Percentiles rank a stretch among this genome's conserved stretches.
Evolutionary conservation across 1,140 invertebrate species (phyloP).

Genomic region (Heliconius eleuchia): DNA sequence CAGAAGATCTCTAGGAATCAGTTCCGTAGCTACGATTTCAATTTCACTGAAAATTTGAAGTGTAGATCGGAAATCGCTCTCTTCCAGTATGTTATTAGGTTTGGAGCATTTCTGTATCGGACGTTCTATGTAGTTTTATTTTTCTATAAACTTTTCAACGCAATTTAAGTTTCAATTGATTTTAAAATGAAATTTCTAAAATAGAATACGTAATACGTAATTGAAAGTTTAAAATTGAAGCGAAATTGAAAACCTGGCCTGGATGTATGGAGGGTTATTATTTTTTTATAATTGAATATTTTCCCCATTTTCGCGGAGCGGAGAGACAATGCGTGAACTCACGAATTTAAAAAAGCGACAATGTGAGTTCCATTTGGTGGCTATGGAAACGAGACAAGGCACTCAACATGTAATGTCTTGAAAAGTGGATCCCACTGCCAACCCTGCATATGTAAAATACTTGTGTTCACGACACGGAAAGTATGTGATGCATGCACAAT

Average conservation of each 20-base stretch:
- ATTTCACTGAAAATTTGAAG: conserved; percentile 10
- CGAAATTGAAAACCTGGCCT: background rate
- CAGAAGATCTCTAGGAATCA: background rate
- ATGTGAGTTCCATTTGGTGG: too few relatives aligned
- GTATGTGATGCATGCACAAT: too few relatives aligned
- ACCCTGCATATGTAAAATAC: too few relatives aligned
- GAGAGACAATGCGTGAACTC: too few relatives aligned
- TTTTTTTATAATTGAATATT: too few relatives aligned
- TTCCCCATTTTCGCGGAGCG: too few relatives aligned
- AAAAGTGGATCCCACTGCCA: too few relatives aligned
- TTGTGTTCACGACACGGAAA: too few relatives aligned
- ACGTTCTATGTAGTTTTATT: conserved; percentile 1
- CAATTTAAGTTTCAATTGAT: conserved; percentile 5
- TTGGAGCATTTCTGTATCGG: background rate
- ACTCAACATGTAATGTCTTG: too few relatives aligned
- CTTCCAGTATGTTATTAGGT: conserved; percentile 6
- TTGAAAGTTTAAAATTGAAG: background rate
- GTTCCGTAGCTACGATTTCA: background rate
- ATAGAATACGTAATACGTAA: background rate
- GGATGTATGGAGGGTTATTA: too few relatives aligned
- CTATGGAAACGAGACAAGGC: too few relatives aligned
- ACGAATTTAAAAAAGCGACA: too few relatives aligned
- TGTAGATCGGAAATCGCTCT: conserved; percentile 3
- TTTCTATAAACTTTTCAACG: background rate
- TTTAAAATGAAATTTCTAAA: conserved; percentile 2